Evolutionary conservation across 1,140 invertebrate species (phyloP), one percentile per base, ranked within the genome.

Genomic region (Hycleus phaleratus): DNA sequence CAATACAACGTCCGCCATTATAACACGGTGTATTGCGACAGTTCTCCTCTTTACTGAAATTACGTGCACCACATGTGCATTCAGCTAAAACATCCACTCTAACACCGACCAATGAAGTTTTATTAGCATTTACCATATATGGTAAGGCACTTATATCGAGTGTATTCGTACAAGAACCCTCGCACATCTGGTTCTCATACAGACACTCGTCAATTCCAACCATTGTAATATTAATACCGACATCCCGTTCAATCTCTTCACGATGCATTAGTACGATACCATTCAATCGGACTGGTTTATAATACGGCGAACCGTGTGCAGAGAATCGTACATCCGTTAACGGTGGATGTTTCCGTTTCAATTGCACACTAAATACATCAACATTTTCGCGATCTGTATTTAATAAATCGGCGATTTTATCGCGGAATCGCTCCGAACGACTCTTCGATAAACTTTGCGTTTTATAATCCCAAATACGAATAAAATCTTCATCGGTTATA

Each of bases 121-220:
- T 93, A 70, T 98, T 98, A 6, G 95, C 90, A 77, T 98, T 97
- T 0, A 98, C 92, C 84, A 95, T 90, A 62, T 95, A 93, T 0
- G 95, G 95, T 52, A 93, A 75, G 58, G 85, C 84, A 72, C 87
- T 93, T 49, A 96, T 92, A 65, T 93, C 89, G 26, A 97, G 75
- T 38, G 84, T 83, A 75, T 96, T 98, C 1, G 93, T 95, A 75
- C 96, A 98, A 49, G 93, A 96, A 5, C 91, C 92, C 75, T 97
- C 93, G 75, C 95, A 98, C 76, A 89, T 90, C 68, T 93, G 87
- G 71, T 96, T 93, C 77, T 96, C 93, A 71, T 94, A 92, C 26
- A 96, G 77, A 74, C 96, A 98, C 76, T 97, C 93, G 68, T 98
- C 94, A 62, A 98, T 97, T 53, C 93, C 93, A 2, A 97, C 93